These are phyloP conservation scores for Toxotes chatareus DNA, from an alignment of 2,113 vertebrate genomes.

Conservation along the genomic window DNA sequence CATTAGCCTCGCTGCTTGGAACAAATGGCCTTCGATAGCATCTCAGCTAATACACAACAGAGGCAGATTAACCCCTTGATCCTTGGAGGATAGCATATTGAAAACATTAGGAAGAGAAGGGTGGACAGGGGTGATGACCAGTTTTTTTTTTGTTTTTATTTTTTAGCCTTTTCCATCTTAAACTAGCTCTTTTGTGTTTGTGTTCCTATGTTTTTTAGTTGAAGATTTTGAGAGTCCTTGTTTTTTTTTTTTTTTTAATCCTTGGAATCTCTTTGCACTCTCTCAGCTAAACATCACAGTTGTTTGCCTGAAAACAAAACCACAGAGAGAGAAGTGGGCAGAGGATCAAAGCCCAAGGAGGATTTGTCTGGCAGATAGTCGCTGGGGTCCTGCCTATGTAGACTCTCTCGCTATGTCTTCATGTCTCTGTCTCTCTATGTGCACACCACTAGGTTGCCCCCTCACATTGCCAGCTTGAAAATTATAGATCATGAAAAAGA, in stretches of 20 bases:
- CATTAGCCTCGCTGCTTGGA: slow-evolving; percentile 82
- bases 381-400: slow-evolving; percentile 59
- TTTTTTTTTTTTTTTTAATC: slow-evolving; percentile 13
- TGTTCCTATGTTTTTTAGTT: background rate
- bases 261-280: slow-evolving; percentile 58
- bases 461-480: slow-evolving; percentile 85
- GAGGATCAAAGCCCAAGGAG: slow-evolving; percentile 73
- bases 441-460: slow-evolving; percentile 59
- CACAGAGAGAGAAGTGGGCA: slow-evolving; percentile 68
- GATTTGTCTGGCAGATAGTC: slow-evolving; percentile 74
- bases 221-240: background rate
- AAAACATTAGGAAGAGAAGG: slow-evolving; percentile 33
- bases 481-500: slow-evolving; percentile 85
- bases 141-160: slow-evolving; percentile 32
- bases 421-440: slow-evolving; percentile 39
- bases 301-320: slow-evolving; percentile 70
- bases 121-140: background rate
- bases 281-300: slow-evolving; percentile 69
- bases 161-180: slow-evolving; percentile 4
- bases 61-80: slow-evolving; percentile 79
- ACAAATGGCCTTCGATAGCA: slow-evolving; percentile 84
- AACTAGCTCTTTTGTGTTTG: slow-evolving; percentile 1
- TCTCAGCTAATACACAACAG: slow-evolving; percentile 76
- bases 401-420: slow-evolving; percentile 34
- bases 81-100: slow-evolving; percentile 63